Evolutionary conservation across 2,113 vertebrate genomes (phyloP).

Genomic region (human (Homo sapiens)): DNA sequence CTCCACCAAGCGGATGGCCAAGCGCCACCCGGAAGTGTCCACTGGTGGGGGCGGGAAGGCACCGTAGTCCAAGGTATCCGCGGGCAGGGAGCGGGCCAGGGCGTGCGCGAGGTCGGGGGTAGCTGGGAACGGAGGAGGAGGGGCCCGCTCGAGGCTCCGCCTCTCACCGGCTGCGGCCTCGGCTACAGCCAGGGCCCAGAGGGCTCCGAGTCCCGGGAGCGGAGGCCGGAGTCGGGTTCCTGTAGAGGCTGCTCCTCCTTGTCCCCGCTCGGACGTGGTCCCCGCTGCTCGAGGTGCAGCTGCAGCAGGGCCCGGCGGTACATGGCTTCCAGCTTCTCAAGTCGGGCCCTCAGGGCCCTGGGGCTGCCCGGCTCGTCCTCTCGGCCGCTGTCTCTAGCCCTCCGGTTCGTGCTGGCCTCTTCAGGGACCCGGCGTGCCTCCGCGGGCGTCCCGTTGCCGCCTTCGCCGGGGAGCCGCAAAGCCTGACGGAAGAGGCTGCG

Average conservation of each 20-base stretch:
- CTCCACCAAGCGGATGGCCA: fast-evolving
- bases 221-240: not conserved
- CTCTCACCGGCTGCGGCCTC: not conserved
- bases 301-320: constrained; percentile 78
- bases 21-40: not conserved
- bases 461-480: constrained; percentile 53
- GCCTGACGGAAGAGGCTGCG: constrained; percentile 81
- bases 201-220: not conserved
- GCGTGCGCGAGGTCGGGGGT: not conserved
- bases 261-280: not conserved
- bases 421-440: not conserved
- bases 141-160: not conserved
- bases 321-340: constrained; percentile 76
- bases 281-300: constrained; percentile 69
- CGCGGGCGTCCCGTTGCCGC: not conserved
- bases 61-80: fast-evolving
- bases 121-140: not conserved
- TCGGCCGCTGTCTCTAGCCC: not conserved
- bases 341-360: constrained; percentile 66
- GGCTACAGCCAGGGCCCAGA: not conserved
- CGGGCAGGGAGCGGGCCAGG: fast-evolving
- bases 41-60: fast-evolving
- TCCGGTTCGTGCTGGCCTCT: not conserved
- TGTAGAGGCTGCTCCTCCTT: not conserved
- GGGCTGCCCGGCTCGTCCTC: constrained; percentile 57